phyloP scores from a whole-genome alignment of 2,113 vertebrate genomes.

The Tapirus terrestris region DNA sequence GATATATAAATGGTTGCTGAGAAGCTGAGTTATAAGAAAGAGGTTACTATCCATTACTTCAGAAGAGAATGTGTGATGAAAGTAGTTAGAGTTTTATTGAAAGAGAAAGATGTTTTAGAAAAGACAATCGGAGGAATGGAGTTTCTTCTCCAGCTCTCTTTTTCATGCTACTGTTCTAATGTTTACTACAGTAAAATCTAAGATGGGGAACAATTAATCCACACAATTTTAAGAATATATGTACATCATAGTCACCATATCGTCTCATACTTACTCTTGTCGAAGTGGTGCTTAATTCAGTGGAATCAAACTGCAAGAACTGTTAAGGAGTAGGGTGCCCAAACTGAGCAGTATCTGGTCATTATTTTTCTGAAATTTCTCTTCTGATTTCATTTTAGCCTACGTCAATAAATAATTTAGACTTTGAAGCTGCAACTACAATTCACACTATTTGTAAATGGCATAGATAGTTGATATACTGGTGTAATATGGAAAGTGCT shows the following conservation, averaged over 20 bases:
- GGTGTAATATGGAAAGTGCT: not conserved
- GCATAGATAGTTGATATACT: not conserved
- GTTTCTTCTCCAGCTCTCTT: not conserved
- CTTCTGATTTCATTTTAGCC: not conserved
- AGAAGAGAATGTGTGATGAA: not conserved
- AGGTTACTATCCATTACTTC: not conserved
- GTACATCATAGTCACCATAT: rapidly evolving
- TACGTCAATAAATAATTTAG: not conserved
- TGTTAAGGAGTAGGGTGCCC: not conserved
- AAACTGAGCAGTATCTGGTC: not conserved
- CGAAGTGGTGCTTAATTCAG: not conserved
- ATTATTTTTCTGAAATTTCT: not conserved
- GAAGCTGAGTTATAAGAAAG: not conserved
- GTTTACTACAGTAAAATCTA: not conserved
- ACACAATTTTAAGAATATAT: not conserved
- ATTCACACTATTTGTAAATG: constrained; percentile 44
- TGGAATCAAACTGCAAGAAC: not conserved
- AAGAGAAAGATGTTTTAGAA: constrained; percentile 11
- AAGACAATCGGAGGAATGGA: not conserved
- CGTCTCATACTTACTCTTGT: not conserved
- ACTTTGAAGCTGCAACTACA: not conserved
- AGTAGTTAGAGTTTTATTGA: not conserved
- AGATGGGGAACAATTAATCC: not conserved
- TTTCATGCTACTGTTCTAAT: not conserved
- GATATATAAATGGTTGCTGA: not conserved